Base-by-base conservation (phyloP, 2,888 invertebrate species). In the Sarcophaga caerulescens region DNA sequence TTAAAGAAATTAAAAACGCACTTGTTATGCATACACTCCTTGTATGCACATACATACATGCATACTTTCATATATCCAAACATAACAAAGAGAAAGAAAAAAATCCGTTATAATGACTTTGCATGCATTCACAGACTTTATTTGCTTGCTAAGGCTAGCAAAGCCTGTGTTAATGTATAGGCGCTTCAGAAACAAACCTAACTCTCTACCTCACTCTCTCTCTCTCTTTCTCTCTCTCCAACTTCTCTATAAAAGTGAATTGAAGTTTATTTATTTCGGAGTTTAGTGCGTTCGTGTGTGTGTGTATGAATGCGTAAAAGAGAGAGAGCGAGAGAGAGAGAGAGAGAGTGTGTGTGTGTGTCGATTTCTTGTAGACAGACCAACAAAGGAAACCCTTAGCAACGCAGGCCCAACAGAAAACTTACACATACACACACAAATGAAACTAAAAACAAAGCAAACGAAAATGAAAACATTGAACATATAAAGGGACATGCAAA, bases 361-460 rank as follows among this genome's bases (percentile, higher is more conserved):
- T 47, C 47, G 47, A 14, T 11, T 47, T 0, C 11, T 47, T 14
- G 52, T 17, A 52, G 14, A 19, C 60, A 21, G 19, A 2, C n/a
- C 88, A 91, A 91, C 92, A 91, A 91, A 91, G 92, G 89, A 92
- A 91, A 92, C 90, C 91, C 91, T 90, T 91, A 89, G 91, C 91
- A 92, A 92, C 91, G 92, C 90, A 90, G 89, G 89, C 89, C 84
- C 76, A 84, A 83, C 83, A 76, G 82, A 81, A 66, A 84, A 83
- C 45, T 57, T 45, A n/a, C 35, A 25, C 35, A 10, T 2, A 35
- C 35, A 35, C 35, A 35, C 65, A 68, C 10, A 45, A 79, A 79
- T 75, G 57, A 81, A 83, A 86, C 74, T 74, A 85, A 85, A 71
- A 68, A 74, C 80, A 77, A 84, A 77, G 76, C 35, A 63, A 90